These are phyloP conservation scores for Pseudonaja textilis DNA, from an alignment of 2,113 vertebrate species.

Conservation along the genomic window DNA sequence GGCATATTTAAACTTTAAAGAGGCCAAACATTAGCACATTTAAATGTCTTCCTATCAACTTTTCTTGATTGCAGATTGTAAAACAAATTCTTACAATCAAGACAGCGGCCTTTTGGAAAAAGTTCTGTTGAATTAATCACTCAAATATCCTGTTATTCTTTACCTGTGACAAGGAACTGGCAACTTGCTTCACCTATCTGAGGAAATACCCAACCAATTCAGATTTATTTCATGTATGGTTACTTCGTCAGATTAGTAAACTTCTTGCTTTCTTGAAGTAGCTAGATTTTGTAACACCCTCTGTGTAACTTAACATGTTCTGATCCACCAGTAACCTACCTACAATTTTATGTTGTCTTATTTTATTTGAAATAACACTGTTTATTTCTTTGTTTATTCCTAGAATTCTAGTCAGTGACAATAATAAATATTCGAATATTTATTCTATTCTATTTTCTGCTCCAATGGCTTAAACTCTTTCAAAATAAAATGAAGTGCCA, in stretches of 20 bases:
- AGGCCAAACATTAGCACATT: not conserved
- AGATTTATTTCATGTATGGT: not conserved
- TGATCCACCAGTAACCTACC: not conserved
- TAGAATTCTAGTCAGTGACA: not conserved
- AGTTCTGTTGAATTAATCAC: not conserved
- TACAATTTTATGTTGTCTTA: not conserved
- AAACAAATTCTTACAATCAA: not conserved
- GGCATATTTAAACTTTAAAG: not conserved
- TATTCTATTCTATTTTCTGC: not conserved
- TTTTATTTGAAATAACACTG: not conserved
- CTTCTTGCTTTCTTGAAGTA: not conserved
- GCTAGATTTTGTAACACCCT: not conserved
- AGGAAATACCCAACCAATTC: not conserved
- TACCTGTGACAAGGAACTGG: not conserved
- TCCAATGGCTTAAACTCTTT: not conserved
- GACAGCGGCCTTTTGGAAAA: not conserved
- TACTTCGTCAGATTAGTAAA: not conserved
- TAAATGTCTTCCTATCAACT: not conserved
- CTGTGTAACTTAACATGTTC: not conserved
- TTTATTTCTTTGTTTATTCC: not conserved
- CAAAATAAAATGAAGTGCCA: not conserved
- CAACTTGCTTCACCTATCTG: not conserved
- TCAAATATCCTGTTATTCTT: not conserved
- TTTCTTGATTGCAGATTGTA: not conserved
- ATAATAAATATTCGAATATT: not conserved